Base-by-base conservation (phyloP, 2,888 invertebrate species). In the Polydrusus cervinus region DNA sequence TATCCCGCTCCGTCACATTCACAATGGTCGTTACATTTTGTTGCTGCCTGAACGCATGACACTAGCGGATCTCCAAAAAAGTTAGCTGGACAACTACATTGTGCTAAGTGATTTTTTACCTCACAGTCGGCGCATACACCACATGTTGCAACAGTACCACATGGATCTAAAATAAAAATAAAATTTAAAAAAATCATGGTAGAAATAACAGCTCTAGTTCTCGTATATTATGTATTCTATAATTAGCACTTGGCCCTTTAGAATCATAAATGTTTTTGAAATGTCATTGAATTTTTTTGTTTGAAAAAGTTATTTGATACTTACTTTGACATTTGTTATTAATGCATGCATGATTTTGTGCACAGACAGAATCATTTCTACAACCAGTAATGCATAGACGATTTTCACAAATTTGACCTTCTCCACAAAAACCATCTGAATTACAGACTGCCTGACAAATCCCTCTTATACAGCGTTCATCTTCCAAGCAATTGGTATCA, bases 311-410 rank as follows among this genome's bases (percentile, higher is more conserved):
- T 34, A 34, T 34, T 34, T 10, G 34, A 34, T 49, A 84, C 84
- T 85, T 89, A 93, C 93, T 93, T 90, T 90, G 91, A 84, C 96
- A 96, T 85, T 94, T 92, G 81, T 94, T 94, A 83, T 93, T 92
- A 53, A 95, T 89, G 85, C 97, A 97, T 13, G 96, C 93, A 86
- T 95, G 91, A 75, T 93, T 89, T 76, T 88, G 89, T 9, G 92
- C 89, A 84, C 97, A 97, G 13, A 93, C 91, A 55, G 92, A 92
- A 84, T 97, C 96, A 83, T 93, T 94, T 75, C 96, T 91, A 84
- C 97, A 97, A 57, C 97, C 97, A 82, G 93, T 91, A 84, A 95
- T 92, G 85, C 97, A 97, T 78, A 96, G 89, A 81, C 96, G 90
- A 82, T 94, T 95, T 85, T 95, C 94, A 83, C 97, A 97, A 81